Evolutionary conservation across 2,797 vertebrate genomes (phyloP), one percentile per base, ranked within the genome.

Genomic region (Eleutherodactylus coqui): DNA sequence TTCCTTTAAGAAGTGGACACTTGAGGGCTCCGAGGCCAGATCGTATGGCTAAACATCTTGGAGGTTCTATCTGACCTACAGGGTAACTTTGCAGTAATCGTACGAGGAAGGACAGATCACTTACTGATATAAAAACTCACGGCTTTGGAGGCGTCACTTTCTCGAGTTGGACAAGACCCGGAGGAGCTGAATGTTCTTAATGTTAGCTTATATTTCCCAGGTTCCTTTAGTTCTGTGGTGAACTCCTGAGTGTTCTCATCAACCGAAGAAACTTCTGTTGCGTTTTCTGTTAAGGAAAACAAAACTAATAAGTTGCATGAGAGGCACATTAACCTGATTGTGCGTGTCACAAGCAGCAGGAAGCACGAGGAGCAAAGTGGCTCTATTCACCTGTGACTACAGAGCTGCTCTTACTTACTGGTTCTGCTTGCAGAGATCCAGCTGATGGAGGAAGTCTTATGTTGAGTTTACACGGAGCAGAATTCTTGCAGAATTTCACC

Each of bases 51-150:
- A 45, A 45, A 45, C 11, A 6, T 45, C 43, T 45, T 45, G 5
- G 11, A 45, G 5, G 43, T 45, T 6, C 1, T 3, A 27, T 11
- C 6, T n/a, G 55, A 58, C 6, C 10, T 60, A 13, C 10, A 29
- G 51, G 51, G 51, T 29, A 32, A 47, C 19, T n/a, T 5, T 73
- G 83, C 11, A 87, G 0, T 2, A 49, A 36, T 76, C 88, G 16
- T 8, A 45, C 8, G 8, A 45, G 19, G 70, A 45, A 29, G 14
- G 60, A 11, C 13, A 10, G 13, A 10, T 38, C 29, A 95, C 96
- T 93, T 93, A 99, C 98, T 95, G 89, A 99, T 96, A 88, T 98
- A 98, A 94, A 99, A 99, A 88, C 92, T 96, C 90, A 97, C 93
- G 2, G 94, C 95, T 41, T 93, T 95, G 90, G 95, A 90, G 11